phyloP scores from a whole-genome alignment of 2,888 invertebrate genomes.

The Cylloceria caligata region DNA sequence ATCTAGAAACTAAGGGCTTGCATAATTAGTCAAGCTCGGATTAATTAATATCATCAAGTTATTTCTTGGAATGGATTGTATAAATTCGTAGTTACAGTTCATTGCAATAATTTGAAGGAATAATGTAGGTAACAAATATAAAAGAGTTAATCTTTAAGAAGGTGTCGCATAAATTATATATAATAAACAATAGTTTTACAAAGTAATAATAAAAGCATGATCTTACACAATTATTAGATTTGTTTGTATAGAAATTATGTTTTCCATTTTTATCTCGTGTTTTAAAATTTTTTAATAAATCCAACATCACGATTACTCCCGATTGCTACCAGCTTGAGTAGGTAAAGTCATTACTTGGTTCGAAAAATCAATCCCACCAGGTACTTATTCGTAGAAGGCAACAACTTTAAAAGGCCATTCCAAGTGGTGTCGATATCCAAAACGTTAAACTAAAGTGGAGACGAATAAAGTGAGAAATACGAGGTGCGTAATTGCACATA shows the following conservation, averaged over 20 bases:
- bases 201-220: neutral
- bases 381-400: slow-evolving; percentile 47
- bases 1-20: neutral
- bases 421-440: slow-evolving; percentile 1
- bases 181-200: neutral
- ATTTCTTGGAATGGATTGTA: neutral
- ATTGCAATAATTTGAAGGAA: too few relatives aligned
- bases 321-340: too few relatives aligned
- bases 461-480: slow-evolving; percentile 3
- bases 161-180: neutral
- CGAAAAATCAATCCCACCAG: slow-evolving; percentile 38
- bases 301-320: too few relatives aligned
- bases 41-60: neutral
- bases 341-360: neutral
- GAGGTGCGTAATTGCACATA: slow-evolving; percentile 18
- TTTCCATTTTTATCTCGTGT: neutral
- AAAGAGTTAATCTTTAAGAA: neutral
- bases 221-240: neutral
- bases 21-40: neutral
- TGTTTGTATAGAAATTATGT: neutral
- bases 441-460: slow-evolving; percentile 7
- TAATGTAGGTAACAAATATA: too few relatives aligned
- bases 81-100: neutral
- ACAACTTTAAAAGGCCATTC: slow-evolving; percentile 53
- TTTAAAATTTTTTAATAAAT: too few relatives aligned